Conservation (phyloP, 2,888 invertebrate genomes). For the Carpatolechia fugitivella region DNA sequence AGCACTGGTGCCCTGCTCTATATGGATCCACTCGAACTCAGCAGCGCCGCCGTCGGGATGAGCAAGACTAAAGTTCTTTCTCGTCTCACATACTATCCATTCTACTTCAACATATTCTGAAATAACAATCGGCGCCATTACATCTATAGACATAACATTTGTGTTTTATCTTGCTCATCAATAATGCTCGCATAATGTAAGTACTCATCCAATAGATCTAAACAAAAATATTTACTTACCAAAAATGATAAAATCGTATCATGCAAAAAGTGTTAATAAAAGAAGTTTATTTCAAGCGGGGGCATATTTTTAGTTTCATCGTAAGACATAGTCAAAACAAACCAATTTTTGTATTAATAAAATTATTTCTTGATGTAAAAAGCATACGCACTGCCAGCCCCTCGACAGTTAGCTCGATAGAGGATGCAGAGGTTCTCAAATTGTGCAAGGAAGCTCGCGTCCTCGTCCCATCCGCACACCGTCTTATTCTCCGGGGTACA, state of each 20-base stretch:
- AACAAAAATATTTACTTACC: too few relatives aligned
- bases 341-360: too few relatives aligned
- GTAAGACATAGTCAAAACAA: too few relatives aligned
- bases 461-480: constrained; percentile 45
- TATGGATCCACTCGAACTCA: constrained; percentile 27
- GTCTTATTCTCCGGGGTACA: constrained; percentile 30
- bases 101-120: constrained; percentile 36
- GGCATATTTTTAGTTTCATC: too few relatives aligned
- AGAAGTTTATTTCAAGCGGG: too few relatives aligned
- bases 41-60: constrained; percentile 18
- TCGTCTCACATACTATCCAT: constrained; percentile 33
- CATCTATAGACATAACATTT: too few relatives aligned
- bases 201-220: too few relatives aligned
- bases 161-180: too few relatives aligned
- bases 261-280: too few relatives aligned
- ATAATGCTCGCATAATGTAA: too few relatives aligned
- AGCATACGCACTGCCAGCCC: constrained; percentile 38
- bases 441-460: constrained; percentile 29
- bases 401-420: constrained; percentile 42
- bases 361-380: too few relatives aligned
- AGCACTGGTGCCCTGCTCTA: neutral
- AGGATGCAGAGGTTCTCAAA: constrained; percentile 47
- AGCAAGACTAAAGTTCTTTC: constrained; percentile 29
- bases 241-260: too few relatives aligned
- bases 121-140: neutral